Conservation (phyloP, 2,888 invertebrate species). For the Agrochola lota region DNA sequence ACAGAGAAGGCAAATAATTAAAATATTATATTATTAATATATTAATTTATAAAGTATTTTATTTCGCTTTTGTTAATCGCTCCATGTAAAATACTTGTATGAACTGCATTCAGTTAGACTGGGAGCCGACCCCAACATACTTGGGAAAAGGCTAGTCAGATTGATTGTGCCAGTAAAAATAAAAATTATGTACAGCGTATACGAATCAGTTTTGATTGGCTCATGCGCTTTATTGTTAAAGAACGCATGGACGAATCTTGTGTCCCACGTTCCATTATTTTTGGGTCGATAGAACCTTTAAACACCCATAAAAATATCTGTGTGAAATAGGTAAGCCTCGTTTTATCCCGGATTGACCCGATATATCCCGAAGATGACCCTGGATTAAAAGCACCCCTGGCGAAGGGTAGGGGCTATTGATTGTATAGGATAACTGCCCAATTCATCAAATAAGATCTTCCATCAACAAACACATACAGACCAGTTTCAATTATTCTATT, state of each 20-base stretch:
- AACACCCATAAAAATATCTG: neutral
- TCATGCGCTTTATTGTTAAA: neutral
- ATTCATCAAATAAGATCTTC: neutral
- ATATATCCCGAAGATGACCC: constrained; percentile 18
- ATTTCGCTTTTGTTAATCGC: no score
- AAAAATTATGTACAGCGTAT: neutral
- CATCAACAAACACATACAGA: neutral
- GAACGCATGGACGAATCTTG: neutral
- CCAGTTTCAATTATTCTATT: no score
- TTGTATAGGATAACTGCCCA: neutral
- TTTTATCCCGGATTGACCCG: constrained; percentile 44
- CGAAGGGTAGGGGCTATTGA: constrained; percentile 14
- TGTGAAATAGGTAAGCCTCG: constrained; percentile 31
- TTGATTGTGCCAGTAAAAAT: neutral
- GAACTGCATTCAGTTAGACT: no score
- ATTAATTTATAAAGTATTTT: no score
- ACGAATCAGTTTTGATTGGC: neutral
- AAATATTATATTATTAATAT: no score
- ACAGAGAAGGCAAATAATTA: no score
- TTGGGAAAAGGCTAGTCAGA: no score
- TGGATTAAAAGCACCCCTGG: constrained; percentile 24
- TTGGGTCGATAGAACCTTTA: neutral
- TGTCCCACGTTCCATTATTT: no score
- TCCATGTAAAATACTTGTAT: no score
- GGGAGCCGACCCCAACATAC: no score